Evolutionary conservation across 1,140 invertebrate species (phyloP).

Genomic region (Tigriopus japonicus): DNA sequence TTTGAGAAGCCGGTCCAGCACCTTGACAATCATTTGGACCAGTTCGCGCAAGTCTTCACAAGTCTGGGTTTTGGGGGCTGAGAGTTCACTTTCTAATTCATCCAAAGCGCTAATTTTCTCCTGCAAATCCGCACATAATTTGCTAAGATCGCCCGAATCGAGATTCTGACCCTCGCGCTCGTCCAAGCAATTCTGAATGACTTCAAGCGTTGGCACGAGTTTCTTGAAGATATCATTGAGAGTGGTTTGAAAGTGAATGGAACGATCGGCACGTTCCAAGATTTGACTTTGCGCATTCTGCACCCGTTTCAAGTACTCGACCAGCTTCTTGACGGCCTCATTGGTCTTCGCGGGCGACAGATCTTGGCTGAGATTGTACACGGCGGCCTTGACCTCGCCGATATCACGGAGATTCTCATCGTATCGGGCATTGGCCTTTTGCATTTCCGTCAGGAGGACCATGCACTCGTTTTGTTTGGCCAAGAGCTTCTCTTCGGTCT

Average conservation of each 20-base stretch:
- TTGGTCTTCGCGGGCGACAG: background rate
- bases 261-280: background rate
- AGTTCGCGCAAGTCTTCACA: background rate
- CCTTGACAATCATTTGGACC: background rate
- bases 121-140: background rate
- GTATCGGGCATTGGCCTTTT: background rate
- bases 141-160: background rate
- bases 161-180: background rate
- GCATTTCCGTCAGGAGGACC: background rate
- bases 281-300: background rate
- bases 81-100: background rate
- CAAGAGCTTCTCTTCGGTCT: background rate
- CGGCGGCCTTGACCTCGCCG: background rate
- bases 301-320: constrained; percentile 1
- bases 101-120: background rate
- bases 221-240: background rate
- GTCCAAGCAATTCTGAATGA: background rate
- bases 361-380: background rate
- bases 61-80: background rate
- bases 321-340: background rate
- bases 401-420: background rate
- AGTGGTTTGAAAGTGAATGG: background rate
- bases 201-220: background rate
- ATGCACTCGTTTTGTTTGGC: background rate
- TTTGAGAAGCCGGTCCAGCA: background rate